phyloP scores from a whole-genome alignment of 1,140 invertebrate species.

The Andricus grossulariae region DNA sequence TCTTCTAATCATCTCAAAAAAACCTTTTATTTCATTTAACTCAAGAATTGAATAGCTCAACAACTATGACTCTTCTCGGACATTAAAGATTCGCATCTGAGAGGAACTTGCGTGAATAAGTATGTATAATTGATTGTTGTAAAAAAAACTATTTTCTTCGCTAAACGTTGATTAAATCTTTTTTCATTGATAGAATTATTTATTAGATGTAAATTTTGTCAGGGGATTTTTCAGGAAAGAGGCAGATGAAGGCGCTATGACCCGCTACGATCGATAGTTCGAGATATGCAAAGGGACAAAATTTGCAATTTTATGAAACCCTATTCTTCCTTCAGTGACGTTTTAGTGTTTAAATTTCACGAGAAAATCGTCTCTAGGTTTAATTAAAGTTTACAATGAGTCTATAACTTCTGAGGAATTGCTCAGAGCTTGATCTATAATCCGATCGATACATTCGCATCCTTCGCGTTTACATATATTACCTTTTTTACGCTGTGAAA shows the following conservation, averaged over 20 bases:
- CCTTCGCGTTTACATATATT: too few relatives aligned
- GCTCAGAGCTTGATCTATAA: too few relatives aligned
- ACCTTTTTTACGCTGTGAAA: too few relatives aligned
- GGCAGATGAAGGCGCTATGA: neutral
- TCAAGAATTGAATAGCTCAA: neutral
- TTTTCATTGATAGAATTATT: neutral
- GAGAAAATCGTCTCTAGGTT: neutral
- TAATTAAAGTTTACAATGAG: conserved; percentile 8
- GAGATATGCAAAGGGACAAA: conserved; percentile 4
- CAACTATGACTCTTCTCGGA: neutral
- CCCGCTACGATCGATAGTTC: neutral
- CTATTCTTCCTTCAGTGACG: neutral
- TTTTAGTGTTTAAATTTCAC: conserved; percentile 10
- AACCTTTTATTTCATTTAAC: neutral
- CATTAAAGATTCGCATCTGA: neutral
- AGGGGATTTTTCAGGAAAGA: neutral
- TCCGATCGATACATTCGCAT: too few relatives aligned
- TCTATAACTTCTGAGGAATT: too few relatives aligned
- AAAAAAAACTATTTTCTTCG: neutral
- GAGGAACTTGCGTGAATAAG: neutral
- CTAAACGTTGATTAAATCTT: neutral
- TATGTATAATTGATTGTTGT: conserved; percentile 6
- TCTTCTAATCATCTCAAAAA: neutral
- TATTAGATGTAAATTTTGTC: conserved; percentile 13
- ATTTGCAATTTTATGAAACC: conserved; percentile 23